These are phyloP conservation scores for Cacoxenus indagator DNA, from an alignment of 2,888 invertebrate genomes.

Conservation along the genomic window DNA sequence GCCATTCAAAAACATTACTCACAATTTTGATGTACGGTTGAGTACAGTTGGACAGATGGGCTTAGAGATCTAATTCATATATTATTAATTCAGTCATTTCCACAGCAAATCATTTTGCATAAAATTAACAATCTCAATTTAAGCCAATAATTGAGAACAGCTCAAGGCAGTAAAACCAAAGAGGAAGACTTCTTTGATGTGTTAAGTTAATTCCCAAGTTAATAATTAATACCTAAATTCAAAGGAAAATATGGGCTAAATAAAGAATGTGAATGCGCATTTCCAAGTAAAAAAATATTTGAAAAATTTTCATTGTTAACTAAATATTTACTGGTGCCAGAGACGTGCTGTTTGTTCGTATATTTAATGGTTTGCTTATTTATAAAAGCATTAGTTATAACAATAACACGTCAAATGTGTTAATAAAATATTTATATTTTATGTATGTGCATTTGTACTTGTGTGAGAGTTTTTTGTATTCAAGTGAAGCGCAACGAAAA, in stretches of 20 bases:
- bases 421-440: conserved; percentile 7
- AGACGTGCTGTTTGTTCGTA: not conserved
- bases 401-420: not conserved
- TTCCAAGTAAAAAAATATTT: not conserved
- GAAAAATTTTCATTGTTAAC: not conserved
- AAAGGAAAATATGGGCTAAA: not conserved
- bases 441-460: not conserved
- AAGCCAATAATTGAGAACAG: too few species aligned
- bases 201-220: too few species aligned
- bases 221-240: too few species aligned
- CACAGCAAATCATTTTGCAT: too few species aligned
- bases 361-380: not conserved
- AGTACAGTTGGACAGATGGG: too few species aligned
- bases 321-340: not conserved
- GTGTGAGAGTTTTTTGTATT: not conserved
- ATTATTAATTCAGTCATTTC: too few species aligned
- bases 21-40: too few species aligned
- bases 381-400: not conserved
- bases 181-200: too few species aligned
- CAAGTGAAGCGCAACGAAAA: not conserved
- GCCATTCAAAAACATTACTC: too few species aligned
- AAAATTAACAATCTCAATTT: too few species aligned
- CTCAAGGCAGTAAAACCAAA: too few species aligned
- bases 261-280: not conserved
- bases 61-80: too few species aligned